phyloP scores from a whole-genome alignment of 2,797 vertebrate species.

The Pipistrellus pygmaeus region DNA sequence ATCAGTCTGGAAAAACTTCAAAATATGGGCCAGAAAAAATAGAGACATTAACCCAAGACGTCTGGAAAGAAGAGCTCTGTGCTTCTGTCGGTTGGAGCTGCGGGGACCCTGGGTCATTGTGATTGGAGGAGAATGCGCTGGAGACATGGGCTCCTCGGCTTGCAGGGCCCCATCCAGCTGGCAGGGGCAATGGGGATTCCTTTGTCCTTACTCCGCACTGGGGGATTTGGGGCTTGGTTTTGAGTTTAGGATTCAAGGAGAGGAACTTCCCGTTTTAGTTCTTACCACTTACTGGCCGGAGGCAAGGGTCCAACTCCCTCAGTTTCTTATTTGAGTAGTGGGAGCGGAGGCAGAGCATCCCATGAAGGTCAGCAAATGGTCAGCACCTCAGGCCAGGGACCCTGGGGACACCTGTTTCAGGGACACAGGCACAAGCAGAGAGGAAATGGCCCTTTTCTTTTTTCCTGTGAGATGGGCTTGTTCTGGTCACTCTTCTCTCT shows the following conservation, averaged over 20 bases:
- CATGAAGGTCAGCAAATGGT: not conserved
- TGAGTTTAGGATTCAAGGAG: not conserved
- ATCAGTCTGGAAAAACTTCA: conserved; percentile 77
- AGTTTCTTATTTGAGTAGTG: not conserved
- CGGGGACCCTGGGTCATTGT: not conserved
- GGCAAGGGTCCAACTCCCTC: not conserved
- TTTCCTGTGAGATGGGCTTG: not conserved
- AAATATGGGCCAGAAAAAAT: conserved; percentile 77
- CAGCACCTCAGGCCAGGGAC: not conserved
- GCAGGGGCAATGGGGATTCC: not conserved
- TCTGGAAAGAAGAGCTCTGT: conserved; percentile 46
- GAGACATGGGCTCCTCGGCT: not conserved
- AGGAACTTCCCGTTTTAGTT: not conserved
- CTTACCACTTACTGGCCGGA: not conserved
- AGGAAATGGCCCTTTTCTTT: not conserved
- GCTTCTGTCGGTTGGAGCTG: conserved; percentile 27
- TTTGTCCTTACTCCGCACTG: not conserved
- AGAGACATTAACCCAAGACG: conserved; percentile 68
- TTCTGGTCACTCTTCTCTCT: not conserved
- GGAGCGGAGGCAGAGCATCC: not conserved
- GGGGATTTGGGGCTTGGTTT: not conserved
- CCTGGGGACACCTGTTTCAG: no score
- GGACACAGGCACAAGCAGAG: not conserved
- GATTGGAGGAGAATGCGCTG: not conserved
- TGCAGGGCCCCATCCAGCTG: not conserved